Percentiles rank a stretch among this genome's conserved stretches.
Evolutionary conservation across 37 sponge, comb jelly and placozoan genomes (phyloP).

Genomic region (Oopsacas minuta): DNA sequence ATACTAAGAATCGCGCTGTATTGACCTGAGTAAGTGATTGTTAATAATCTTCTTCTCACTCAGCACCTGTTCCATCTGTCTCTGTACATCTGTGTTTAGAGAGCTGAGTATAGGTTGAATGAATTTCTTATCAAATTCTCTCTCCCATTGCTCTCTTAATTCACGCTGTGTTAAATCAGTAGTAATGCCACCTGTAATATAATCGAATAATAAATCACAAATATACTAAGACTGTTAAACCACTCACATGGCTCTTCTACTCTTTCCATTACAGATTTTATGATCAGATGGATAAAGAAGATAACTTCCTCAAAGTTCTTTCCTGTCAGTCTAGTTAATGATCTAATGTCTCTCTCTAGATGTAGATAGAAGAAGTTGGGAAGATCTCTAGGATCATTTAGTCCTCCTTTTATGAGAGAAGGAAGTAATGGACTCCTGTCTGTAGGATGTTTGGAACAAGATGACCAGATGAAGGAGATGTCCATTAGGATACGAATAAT

Average conservation of each 20-base stretch:
- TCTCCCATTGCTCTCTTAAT: slow-evolving; percentile 3
- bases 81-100: slow-evolving; percentile 8
- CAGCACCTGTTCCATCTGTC: slow-evolving; percentile 9
- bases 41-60: slow-evolving; percentile 4
- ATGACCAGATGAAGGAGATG: background rate
- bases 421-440: background rate
- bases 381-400: background rate
- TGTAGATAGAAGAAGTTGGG: slow-evolving; percentile 51
- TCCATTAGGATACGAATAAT: background rate
- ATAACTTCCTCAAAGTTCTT: slow-evolving; percentile 34
- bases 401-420: background rate
- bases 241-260: slow-evolving; percentile 13
- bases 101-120: slow-evolving; percentile 2
- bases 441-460: slow-evolving; percentile 1
- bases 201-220: too few relatives aligned
- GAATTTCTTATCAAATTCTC: background rate
- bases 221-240: background rate
- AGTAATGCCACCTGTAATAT: background rate
- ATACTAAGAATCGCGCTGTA: background rate
- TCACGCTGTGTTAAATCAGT: background rate
- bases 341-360: slow-evolving; percentile 40
- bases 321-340: slow-evolving; percentile 21
- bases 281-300: slow-evolving; percentile 36
- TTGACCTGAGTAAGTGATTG: background rate
- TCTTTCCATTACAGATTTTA: slow-evolving; percentile 16